A percentile compares a stretch with the other conserved stretches of the same genome.
These are phyloP conservation scores for Turnix velox DNA, from an alignment of 2,113 vertebrate genomes.

Conservation along the genomic window DNA sequence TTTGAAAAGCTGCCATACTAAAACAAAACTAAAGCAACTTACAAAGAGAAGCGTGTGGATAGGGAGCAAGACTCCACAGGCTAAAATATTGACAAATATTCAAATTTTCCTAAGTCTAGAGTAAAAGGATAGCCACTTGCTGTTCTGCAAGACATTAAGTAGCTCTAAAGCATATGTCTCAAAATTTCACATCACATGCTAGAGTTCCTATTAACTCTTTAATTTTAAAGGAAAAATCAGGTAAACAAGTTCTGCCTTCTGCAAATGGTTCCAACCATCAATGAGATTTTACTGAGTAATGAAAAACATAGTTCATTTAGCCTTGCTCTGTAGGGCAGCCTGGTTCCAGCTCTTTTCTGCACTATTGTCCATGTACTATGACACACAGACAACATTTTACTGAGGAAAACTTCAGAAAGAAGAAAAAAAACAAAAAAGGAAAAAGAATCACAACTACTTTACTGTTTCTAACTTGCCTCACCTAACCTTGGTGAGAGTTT, in stretches of 20 bases:
- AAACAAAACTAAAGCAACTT: neutral
- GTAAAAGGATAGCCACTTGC: neutral
- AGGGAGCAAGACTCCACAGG: neutral
- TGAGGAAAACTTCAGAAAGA: neutral
- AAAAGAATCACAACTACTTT: neutral
- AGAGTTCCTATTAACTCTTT: neutral
- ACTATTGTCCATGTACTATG: neutral
- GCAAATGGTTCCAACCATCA: neutral
- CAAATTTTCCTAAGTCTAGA: neutral
- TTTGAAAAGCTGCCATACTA: neutral
- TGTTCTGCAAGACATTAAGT: neutral
- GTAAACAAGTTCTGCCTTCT: neutral
- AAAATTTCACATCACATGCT: neutral
- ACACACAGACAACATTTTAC: neutral
- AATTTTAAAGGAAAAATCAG: neutral
- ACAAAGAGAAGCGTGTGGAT: neutral
- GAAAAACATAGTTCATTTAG: neutral
- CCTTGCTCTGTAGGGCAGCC: neutral
- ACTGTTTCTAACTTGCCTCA: neutral
- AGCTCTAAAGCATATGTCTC: neutral
- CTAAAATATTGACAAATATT: slow-evolving; percentile 1
- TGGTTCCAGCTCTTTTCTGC: neutral
- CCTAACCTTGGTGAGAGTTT: neutral
- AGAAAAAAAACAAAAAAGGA: neutral
- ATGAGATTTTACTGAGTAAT: neutral